phyloP scores from a whole-genome alignment of 2,888 invertebrate genomes.

The Anodontia alba region DNA sequence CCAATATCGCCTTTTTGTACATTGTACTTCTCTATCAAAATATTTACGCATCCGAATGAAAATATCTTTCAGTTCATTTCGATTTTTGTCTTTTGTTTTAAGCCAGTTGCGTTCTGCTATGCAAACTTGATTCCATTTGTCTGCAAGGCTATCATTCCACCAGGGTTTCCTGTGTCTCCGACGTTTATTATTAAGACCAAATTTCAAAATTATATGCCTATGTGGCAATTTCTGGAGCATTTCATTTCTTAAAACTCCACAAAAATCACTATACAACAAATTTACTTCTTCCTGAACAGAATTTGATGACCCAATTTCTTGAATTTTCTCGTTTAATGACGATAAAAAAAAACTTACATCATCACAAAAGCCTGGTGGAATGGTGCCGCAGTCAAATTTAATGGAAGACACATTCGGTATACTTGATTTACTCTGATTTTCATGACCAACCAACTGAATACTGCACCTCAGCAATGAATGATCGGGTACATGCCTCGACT shows the following conservation, averaged over 20 bases:
- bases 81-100: slow-evolving; percentile 7
- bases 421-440: no score
- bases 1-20: slow-evolving; percentile 2
- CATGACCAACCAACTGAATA: no score
- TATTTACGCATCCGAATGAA: slow-evolving; percentile 5
- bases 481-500: no score
- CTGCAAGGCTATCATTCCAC: slow-evolving; percentile 17
- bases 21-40: slow-evolving; percentile 10
- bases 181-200: slow-evolving; percentile 1
- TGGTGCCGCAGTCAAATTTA: no score
- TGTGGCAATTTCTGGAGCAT: not conserved
- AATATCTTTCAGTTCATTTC: slow-evolving; percentile 1
- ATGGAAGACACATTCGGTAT: no score
- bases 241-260: not conserved
- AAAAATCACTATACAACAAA: slow-evolving; percentile 1
- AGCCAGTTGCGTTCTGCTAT: not conserved
- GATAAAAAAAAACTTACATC: no score
- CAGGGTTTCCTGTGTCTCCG: not conserved
- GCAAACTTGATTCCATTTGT: not conserved
- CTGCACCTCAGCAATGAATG: no score
- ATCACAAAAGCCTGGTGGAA: no score
- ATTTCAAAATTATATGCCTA: no score
- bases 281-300: slow-evolving; percentile 6
- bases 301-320: slow-evolving; percentile 2
- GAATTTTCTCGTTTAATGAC: slow-evolving; percentile 4